These are phyloP conservation scores for Sebastes dallii DNA, from an alignment of 2,797 vertebrate species.

Conservation along the genomic window DNA sequence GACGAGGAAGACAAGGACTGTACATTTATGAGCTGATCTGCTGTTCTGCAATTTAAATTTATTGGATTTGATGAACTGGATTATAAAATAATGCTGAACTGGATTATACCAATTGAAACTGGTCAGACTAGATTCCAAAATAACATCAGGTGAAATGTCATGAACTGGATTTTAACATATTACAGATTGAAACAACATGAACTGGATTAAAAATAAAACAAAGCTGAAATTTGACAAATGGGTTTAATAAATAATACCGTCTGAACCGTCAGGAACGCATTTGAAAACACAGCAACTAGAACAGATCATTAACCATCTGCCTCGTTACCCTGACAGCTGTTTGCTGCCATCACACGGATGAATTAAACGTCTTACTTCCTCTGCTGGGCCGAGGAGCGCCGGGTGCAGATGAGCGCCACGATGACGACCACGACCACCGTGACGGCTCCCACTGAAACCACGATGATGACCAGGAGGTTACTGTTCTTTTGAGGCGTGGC, in stretches of 20 bases:
- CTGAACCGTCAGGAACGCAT: not conserved
- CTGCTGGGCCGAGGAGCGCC: slow-evolving; percentile 91
- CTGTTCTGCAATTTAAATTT: not conserved
- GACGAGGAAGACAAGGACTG: not conserved
- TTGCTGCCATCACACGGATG: not conserved
- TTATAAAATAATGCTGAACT: not conserved
- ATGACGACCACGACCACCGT: slow-evolving; percentile 86
- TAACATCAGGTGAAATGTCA: not conserved
- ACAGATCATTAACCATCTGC: slow-evolving; percentile 10
- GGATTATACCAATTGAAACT: not conserved
- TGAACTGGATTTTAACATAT: not conserved
- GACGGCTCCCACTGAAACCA: slow-evolving; percentile 89
- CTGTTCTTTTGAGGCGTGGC: slow-evolving; percentile 92
- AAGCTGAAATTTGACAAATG: not conserved
- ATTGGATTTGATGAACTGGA: not conserved
- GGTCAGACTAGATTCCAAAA: not conserved
- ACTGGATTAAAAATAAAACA: not conserved
- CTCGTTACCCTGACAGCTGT: not conserved
- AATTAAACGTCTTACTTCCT: slow-evolving; percentile 85
- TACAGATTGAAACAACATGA: not conserved
- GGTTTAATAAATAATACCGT: not conserved
- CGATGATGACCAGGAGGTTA: slow-evolving; percentile 90
- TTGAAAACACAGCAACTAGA: not conserved
- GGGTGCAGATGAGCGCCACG: slow-evolving; percentile 90
- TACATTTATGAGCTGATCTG: not conserved